phyloP scores from a whole-genome alignment of 2,888 invertebrate genomes.

The Onchidella celtica region DNA sequence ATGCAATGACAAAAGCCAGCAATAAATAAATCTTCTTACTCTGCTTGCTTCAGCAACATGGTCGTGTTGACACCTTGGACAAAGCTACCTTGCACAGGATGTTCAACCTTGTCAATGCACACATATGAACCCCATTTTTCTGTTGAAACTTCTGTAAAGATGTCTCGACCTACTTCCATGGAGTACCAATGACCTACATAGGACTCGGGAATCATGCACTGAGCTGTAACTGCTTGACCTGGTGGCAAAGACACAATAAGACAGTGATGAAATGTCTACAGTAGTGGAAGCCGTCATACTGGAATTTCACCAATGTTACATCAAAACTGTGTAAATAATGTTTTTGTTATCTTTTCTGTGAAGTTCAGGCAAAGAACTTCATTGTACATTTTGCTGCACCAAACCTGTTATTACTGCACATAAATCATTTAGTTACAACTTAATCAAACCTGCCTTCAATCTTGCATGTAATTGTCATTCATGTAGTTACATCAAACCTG shows the following conservation, averaged over 20 bases:
- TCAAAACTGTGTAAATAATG: no score
- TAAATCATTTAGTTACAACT: no score
- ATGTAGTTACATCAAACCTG: no score
- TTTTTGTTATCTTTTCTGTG: no score
- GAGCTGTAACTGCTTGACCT: not conserved
- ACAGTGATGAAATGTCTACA: no score
- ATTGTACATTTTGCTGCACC: no score
- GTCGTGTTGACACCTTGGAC: conserved; percentile 60
- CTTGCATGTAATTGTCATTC: no score
- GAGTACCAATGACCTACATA: conserved; percentile 71
- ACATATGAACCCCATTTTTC: conserved; percentile 53
- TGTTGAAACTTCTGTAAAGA: conserved; percentile 61
- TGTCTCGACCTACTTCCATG: conserved; percentile 62
- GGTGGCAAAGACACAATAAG: no score
- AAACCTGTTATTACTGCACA: no score
- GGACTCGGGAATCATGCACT: conserved; percentile 18
- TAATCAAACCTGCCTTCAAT: no score
- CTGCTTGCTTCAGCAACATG: conserved; percentile 53
- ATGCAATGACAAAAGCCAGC: not conserved
- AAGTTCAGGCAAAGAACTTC: no score
- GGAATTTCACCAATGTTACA: not conserved
- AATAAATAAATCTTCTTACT: no score
- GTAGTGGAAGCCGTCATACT: not conserved
- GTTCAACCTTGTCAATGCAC: conserved; percentile 52
- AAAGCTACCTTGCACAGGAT: conserved; percentile 50